phyloP scores from a whole-genome alignment of 1,140 invertebrate genomes.

The Drosophila mayri region DNA sequence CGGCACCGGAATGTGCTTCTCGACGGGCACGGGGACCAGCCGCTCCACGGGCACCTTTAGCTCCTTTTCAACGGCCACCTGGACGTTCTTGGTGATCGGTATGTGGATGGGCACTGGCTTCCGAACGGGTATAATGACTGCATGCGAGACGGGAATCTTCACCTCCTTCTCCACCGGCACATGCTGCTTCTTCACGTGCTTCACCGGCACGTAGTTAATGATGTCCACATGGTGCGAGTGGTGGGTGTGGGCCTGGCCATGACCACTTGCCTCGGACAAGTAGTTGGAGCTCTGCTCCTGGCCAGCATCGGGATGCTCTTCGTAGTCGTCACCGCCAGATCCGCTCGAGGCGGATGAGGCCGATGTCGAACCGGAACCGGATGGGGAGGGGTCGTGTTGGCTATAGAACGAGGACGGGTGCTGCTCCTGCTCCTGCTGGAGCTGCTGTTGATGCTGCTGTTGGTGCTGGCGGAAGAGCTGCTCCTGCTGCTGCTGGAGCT shows the following conservation, averaged over 20 bases:
- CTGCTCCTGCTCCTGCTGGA: slow-evolving; percentile 45
- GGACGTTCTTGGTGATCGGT: slow-evolving; percentile 89
- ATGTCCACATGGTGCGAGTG: slow-evolving; percentile 88
- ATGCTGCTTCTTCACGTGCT: slow-evolving; percentile 89
- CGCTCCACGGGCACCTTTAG: slow-evolving; percentile 90
- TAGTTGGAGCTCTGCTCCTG: slow-evolving; percentile 61
- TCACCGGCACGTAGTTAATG: slow-evolving; percentile 88
- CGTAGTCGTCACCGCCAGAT: slow-evolving; percentile 52
- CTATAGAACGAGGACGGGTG: slow-evolving; percentile 52
- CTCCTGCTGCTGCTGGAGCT: slow-evolving; percentile 37
- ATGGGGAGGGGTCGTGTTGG: slow-evolving; percentile 28
- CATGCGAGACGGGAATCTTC: slow-evolving; percentile 89
- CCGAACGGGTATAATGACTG: slow-evolving; percentile 89
- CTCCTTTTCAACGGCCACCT: slow-evolving; percentile 90
- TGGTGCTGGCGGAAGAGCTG: slow-evolving; percentile 40
- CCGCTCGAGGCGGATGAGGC: slow-evolving; percentile 42
- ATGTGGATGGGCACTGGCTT: slow-evolving; percentile 91
- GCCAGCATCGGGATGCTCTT: slow-evolving; percentile 60
- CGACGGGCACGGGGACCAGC: slow-evolving; percentile 89
- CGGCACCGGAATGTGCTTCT: slow-evolving; percentile 90
- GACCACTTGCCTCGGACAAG: slow-evolving; percentile 50
- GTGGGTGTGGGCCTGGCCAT: slow-evolving; percentile 43
- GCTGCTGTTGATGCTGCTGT: slow-evolving; percentile 44
- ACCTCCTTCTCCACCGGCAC: slow-evolving; percentile 89
- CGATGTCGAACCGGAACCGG: slow-evolving; percentile 25